Percentiles rank a stretch among this genome's conserved stretches.
Conservation (phyloP, 2,113 vertebrate genomes). For the Eptesicus fuscus region DNA sequence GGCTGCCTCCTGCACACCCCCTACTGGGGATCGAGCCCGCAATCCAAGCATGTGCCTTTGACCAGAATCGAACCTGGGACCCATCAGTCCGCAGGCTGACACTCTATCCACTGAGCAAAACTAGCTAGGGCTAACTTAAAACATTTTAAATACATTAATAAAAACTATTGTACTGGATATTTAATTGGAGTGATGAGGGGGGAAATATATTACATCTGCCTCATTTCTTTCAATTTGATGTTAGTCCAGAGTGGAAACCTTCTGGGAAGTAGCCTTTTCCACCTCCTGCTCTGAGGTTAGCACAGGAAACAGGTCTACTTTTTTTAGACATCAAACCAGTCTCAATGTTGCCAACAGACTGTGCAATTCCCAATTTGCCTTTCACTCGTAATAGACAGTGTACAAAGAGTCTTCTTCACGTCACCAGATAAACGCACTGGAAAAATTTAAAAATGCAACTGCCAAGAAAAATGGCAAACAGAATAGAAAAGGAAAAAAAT, state of each 20-base stretch:
- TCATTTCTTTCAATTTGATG: neutral
- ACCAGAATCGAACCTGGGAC: too few species aligned
- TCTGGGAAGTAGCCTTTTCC: conserved; percentile 43
- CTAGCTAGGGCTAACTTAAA: neutral
- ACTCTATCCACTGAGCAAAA: too few species aligned
- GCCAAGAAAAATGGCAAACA: conserved; percentile 56
- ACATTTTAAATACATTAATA: neutral
- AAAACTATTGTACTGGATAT: neutral
- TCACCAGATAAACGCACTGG: conserved; percentile 29
- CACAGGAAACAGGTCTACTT: conserved; percentile 62
- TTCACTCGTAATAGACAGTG: conserved; percentile 19
- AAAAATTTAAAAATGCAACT: conserved; percentile 32
- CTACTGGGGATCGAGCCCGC: too few species aligned
- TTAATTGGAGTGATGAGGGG: neutral
- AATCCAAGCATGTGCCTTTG: too few species aligned
- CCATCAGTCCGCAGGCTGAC: too few species aligned
- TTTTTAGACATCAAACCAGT: conserved; percentile 46
- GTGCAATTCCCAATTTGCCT: conserved; percentile 45
- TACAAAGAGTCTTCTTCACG: conserved; percentile 59
- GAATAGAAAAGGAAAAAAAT: conserved; percentile 14
- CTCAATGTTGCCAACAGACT: conserved; percentile 48
- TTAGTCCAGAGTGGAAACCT: conserved; percentile 16
- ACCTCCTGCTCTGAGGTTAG: conserved; percentile 47
- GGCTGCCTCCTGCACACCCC: too few species aligned
- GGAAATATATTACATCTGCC: neutral